phyloP scores from a whole-genome alignment of 2,888 invertebrate species.

The Philonicus albiceps region DNA sequence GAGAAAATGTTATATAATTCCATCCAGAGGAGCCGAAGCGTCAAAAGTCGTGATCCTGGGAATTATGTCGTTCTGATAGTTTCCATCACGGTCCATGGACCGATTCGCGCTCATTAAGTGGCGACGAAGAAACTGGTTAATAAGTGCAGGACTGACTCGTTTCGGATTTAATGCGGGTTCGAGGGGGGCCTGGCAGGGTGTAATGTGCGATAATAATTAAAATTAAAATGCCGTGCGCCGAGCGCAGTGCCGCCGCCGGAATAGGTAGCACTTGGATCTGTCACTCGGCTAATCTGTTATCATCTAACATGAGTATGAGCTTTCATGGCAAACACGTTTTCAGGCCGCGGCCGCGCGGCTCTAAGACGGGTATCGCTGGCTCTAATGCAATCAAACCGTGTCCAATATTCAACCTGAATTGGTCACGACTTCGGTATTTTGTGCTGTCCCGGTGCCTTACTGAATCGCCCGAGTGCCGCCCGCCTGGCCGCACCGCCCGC shows the following conservation, averaged over 20 bases:
- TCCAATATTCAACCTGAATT: constrained; percentile 42
- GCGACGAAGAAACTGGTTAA: not conserved
- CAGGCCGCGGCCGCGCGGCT: not conserved
- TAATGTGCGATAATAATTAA: constrained; percentile 32
- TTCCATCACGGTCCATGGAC: not conserved
- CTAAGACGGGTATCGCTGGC: not conserved
- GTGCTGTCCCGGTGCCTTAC: constrained; percentile 37
- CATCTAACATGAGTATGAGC: constrained; percentile 41
- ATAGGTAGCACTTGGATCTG: constrained; percentile 34
- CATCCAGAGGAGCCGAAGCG: constrained; percentile 4
- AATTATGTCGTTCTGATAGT: constrained; percentile 30
- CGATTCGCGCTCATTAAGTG: not conserved
- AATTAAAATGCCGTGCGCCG: not conserved
- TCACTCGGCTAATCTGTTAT: constrained; percentile 40
- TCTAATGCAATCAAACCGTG: constrained; percentile 35
- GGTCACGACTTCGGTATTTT: constrained; percentile 41
- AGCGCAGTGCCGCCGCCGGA: not conserved
- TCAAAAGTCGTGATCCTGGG: constrained; percentile 19
- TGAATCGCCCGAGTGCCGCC: constrained; percentile 23
- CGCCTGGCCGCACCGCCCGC: not conserved
- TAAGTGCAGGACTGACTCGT: not conserved
- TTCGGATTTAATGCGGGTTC: not conserved
- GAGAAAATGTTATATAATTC: constrained; percentile 33
- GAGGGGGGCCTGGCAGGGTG: not conserved
- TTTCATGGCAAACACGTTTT: constrained; percentile 39